Percentiles rank a stretch among this genome's conserved stretches.
Conservation (phyloP, 2,888 invertebrate genomes). For the Caenorhabditis imperialis region DNA sequence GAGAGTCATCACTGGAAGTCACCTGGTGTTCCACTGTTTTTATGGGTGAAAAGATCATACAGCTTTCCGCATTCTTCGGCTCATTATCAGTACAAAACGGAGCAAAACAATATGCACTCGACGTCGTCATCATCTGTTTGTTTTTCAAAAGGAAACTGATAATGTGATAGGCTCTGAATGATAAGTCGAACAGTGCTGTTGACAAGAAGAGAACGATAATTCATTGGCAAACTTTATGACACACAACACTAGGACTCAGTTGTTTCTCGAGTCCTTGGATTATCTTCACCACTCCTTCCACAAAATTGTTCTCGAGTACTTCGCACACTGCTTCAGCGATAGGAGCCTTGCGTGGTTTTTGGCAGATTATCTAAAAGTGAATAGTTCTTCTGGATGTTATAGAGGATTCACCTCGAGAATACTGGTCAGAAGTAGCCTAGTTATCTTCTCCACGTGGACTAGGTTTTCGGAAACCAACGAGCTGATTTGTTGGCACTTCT, state of each 20-base stretch:
- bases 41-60: too few species aligned
- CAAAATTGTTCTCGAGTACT: conserved; percentile 3
- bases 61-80: too few species aligned
- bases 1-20: too few species aligned
- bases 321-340: neutral
- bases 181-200: too few species aligned
- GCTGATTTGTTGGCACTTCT: conserved; percentile 4
- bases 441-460: conserved; percentile 4
- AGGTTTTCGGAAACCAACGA: neutral
- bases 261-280: conserved; percentile 2
- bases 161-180: too few species aligned
- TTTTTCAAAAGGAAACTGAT: too few species aligned
- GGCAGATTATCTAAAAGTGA: neutral
- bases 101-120: too few species aligned
- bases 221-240: neutral
- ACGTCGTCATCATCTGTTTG: too few species aligned
- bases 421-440: neutral
- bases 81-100: too few species aligned
- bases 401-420: neutral
- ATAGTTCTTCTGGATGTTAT: neutral
- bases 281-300: conserved; percentile 7
- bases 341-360: neutral
- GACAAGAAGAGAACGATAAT: neutral
- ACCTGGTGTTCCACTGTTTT: too few species aligned
- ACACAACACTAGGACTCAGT: conserved; percentile 1